These are phyloP conservation scores for Oreortyx pictus DNA, from an alignment of 2,797 vertebrate genomes.

Conservation along the genomic window DNA sequence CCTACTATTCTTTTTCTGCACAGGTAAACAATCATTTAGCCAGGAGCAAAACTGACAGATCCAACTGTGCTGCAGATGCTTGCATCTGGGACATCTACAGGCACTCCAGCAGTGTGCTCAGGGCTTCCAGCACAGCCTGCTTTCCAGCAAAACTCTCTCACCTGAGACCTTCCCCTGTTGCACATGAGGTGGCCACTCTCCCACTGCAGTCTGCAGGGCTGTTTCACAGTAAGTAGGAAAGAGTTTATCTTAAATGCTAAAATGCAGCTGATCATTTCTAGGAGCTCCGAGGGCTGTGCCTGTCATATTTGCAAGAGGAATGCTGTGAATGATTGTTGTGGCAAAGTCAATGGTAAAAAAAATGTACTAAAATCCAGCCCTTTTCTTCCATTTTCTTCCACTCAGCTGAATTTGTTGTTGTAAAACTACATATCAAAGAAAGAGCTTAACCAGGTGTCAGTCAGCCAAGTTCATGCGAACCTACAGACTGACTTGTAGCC, in stretches of 20 bases:
- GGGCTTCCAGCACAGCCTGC: not conserved
- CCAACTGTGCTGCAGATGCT: not conserved
- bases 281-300: not conserved
- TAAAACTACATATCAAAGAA: not conserved
- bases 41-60: conserved; percentile 28
- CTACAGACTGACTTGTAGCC: not conserved
- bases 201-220: not conserved
- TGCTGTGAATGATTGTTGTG: not conserved
- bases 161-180: not conserved
- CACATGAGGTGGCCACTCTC: not conserved
- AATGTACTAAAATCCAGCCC: not conserved
- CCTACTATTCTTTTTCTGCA: not conserved
- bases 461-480: not conserved
- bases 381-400: not conserved
- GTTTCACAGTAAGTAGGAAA: not conserved
- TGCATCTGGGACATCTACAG: not conserved
- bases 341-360: not conserved
- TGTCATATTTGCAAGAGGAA: not conserved
- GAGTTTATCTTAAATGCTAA: not conserved
- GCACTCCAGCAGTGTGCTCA: not conserved
- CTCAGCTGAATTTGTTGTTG: not conserved
- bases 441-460: not conserved
- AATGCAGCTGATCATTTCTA: not conserved
- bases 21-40: conserved; percentile 34
- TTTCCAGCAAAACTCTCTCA: not conserved